Evolutionary conservation across 2,797 vertebrate genomes (phyloP).

Genomic region (Pelochelys cantorii): DNA sequence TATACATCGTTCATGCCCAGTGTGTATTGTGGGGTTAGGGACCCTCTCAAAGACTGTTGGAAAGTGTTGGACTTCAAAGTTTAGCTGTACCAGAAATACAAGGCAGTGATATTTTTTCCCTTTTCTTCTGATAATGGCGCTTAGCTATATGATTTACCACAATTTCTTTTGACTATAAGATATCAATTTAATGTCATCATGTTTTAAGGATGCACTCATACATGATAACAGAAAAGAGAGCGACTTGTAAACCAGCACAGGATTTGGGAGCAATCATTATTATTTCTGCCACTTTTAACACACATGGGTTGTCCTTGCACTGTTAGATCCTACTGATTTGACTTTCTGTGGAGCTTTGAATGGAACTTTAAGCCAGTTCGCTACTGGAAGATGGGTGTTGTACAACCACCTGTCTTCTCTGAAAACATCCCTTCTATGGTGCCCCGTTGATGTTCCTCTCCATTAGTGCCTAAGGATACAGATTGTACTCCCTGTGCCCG

Average conservation of each 20-base stretch:
- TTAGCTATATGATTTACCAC: constrained; percentile 28
- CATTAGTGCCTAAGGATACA: not conserved
- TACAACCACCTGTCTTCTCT: constrained; percentile 10
- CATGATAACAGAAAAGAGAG: not conserved
- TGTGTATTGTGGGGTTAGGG: not conserved
- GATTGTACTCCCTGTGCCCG: not conserved
- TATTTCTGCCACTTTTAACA: not conserved
- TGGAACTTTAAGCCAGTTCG: not conserved
- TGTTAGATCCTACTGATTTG: not conserved
- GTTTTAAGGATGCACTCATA: constrained; percentile 1
- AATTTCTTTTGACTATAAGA: not conserved
- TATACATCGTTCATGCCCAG: not conserved
- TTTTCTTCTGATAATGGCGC: not conserved
- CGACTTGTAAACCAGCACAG: not conserved
- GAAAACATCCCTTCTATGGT: not conserved
- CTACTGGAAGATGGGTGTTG: not conserved
- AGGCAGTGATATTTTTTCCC: not conserved
- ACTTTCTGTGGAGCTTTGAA: not conserved
- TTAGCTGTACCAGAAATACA: not conserved
- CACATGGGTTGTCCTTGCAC: rapidly evolving
- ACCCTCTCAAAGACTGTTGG: not conserved
- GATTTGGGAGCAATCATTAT: not conserved
- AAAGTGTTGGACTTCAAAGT: not conserved
- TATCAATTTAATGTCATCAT: not conserved
- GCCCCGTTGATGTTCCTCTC: not conserved